Base-by-base conservation (phyloP, 2,888 invertebrate genomes). In the Agrotis puta region DNA sequence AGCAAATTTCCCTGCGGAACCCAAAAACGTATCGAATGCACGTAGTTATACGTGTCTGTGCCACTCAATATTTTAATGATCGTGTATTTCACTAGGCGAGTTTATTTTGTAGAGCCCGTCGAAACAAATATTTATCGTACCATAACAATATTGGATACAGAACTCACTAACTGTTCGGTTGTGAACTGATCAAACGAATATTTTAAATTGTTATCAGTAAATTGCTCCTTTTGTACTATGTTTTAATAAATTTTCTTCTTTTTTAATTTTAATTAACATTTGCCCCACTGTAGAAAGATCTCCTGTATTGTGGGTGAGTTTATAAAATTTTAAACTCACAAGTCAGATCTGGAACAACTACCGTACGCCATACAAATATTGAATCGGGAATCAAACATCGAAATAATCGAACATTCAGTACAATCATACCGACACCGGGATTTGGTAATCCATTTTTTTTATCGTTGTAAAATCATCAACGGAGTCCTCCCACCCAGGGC, bases 61-160 rank as follows among this genome's bases (percentile, higher is more conserved):
- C 24, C 79, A 62, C 48, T 72, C 56, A 59, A 71, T 79, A 62
- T 74, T 62, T 65, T 74, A 79, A 74, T 63, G 75, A 80, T 2
- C 50, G 58, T 22, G 50, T 74, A 33, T 51, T 76, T 65, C 22
- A 20, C 47, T 47, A 20, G 22, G 33, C 6, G 59, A 64, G 65
- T 57, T 73, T 62, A 43, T 53, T 57, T 79, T 79, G 79, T 61
- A 50, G 16, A 50, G 7, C n/a, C n/a, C n/a, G 7, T 62, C 39
- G 20, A 51, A 27, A 57, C 39, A 51, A 53, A 62, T 53, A 16
- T 74, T 48, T 43, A 48, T 33, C 24, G 24, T 57, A 18, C 65
- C 33, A n/a, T 24, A 20, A 20, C 45, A 13, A 48, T 71, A 74
- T 62, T 78, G 57, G 20, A 50, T 18, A 45, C 33, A 16, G 39